phyloP scores from a whole-genome alignment of 2,888 invertebrate species.

The Saturnia japonica region DNA sequence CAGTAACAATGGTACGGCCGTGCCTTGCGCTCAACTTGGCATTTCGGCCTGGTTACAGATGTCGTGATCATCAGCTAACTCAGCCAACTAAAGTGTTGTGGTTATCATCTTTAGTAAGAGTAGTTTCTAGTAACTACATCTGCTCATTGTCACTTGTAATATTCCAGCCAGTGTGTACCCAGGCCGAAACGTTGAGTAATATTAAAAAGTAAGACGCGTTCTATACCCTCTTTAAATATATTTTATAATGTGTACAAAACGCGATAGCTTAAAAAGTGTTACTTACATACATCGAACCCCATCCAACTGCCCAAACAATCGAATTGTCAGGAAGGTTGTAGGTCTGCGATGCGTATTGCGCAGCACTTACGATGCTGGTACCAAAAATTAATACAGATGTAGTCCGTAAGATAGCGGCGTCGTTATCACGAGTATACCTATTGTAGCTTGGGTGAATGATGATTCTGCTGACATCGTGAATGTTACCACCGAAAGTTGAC shows the following conservation, averaged over 20 bases:
- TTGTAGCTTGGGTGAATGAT: constrained; percentile 55
- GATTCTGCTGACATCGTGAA: constrained; percentile 32
- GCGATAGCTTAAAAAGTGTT: neutral
- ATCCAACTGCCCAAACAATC: constrained; percentile 52
- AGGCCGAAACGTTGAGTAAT: too few relatives aligned
- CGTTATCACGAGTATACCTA: constrained; percentile 39
- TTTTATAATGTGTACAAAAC: neutral
- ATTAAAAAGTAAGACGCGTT: too few relatives aligned
- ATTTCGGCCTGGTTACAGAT: too few relatives aligned
- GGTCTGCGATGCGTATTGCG: constrained; percentile 43
- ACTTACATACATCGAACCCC: constrained; percentile 52
- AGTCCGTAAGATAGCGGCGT: constrained; percentile 55
- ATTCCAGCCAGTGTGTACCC: too few relatives aligned
- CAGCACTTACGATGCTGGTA: constrained; percentile 37
- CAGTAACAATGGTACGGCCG: too few relatives aligned
- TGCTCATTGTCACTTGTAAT: too few relatives aligned
- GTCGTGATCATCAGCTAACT: too few relatives aligned
- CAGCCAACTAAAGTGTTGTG: too few relatives aligned
- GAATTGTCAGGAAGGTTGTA: constrained; percentile 47
- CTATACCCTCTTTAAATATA: neutral
- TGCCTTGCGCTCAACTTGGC: too few relatives aligned
- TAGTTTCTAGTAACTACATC: too few relatives aligned
- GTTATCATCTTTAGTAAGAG: too few relatives aligned
- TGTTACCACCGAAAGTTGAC: constrained; percentile 47
- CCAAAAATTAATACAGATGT: constrained; percentile 35